Base-by-base conservation (phyloP, 2,113 vertebrate genomes). In the Dolichallabes microphthalmus region DNA sequence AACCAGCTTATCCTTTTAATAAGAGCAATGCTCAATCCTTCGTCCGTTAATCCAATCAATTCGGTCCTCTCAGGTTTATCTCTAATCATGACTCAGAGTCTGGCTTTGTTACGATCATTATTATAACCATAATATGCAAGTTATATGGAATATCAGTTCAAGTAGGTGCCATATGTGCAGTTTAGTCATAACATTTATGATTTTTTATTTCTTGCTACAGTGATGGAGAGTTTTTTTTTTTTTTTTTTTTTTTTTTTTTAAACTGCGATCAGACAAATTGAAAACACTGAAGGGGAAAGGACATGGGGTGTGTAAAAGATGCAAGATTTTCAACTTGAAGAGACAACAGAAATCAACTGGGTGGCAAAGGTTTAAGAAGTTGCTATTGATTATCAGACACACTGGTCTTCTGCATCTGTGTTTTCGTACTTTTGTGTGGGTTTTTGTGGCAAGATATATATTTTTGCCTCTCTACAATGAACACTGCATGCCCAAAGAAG, bases 1-100 rank as follows among this genome's bases (percentile, higher is more conserved):
- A n/a, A 52, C 15, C 8, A 77, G 61, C 19, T 83, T 86, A 91
- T 93, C 89, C 82, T 78, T 89, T 89, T 92, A 92, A 91, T 91
- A 52, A 53, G 69, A 57, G 68, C 27, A 69, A 20, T 17, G 35
- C 77, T 35, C 35, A 35, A 15, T 60, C 58, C 61, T 83, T 73
- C 22, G 74, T 66, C 75, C 45, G 55, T 87, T 60, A 87, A 94
- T 94, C 89, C 91, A 80, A 85, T 92, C 89, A 91, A 58, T 68
- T n/a, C 64, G 61, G 53, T 86, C 82, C 82, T 2, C 13, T 82
- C 19, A 77, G 30, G 63, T 63, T 77, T n/a, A 27, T 55, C 74
- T 77, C 15, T 77, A 60, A 79, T 79, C 55, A 30, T 20, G 7
- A 32, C 2, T n/a, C 13, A 10, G 52, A 30, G 52, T 30, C 22